A percentile compares a stretch with the other conserved stretches of the same genome.
phyloP scores from a whole-genome alignment of 2,888 invertebrate species.

The Volucella inflata region DNA sequence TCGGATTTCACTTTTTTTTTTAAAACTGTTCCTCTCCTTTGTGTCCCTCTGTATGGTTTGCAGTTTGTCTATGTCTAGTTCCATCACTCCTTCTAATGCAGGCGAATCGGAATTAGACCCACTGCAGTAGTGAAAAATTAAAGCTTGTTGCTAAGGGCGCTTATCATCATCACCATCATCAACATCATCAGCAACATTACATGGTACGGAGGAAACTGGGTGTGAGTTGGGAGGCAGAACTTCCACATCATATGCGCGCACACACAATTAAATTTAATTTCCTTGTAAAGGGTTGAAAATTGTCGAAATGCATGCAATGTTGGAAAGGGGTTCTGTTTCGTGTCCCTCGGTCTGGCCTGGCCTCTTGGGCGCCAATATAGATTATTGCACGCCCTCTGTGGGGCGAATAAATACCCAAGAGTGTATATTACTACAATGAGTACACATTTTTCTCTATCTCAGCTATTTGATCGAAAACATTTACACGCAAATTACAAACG shows the following conservation, averaged over 20 bases:
- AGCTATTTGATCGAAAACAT: conserved; percentile 25
- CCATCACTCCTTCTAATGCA: neutral
- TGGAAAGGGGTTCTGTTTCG: neutral
- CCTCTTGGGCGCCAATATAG: conserved; percentile 67
- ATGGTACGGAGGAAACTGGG: too few relatives aligned
- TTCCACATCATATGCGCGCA: conserved; percentile 53
- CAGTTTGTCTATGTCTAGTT: neutral
- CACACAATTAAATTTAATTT: conserved; percentile 64
- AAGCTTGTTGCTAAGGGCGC: conserved; percentile 74
- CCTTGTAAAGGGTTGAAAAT: conserved; percentile 36
- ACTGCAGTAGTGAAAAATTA: conserved; percentile 51
- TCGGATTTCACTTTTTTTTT: conserved; percentile 31
- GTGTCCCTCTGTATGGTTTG: neutral
- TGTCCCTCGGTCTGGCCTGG: conserved; percentile 22
- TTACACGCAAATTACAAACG: conserved; percentile 29
- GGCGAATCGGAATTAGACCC: conserved; percentile 20
- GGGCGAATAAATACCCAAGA: conserved; percentile 10
- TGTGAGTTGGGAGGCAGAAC: conserved; percentile 19
- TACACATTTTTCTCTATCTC: neutral
- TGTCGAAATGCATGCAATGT: conserved; percentile 54
- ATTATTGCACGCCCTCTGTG: conserved; percentile 27
- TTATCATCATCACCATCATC: conserved; percentile 47
- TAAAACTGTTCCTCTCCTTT: neutral
- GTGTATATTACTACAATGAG: neutral
- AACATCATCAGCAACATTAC: too few relatives aligned